Percentiles rank a stretch among this genome's conserved stretches.
Conservation (phyloP, 2,888 invertebrate genomes). For the Amphipyra tragopoginis region DNA sequence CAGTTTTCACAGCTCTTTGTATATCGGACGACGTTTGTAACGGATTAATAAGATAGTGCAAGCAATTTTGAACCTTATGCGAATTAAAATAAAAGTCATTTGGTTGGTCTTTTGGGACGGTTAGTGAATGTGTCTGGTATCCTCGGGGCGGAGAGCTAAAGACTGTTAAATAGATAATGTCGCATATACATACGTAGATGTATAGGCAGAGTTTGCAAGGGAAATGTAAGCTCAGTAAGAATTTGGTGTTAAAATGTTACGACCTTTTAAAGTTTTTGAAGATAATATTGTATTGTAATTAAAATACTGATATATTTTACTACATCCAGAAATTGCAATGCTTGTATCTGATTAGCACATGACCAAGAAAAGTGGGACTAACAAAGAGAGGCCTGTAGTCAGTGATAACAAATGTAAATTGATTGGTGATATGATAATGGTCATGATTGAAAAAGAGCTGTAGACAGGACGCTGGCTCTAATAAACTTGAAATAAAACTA, state of each 20-base stretch:
- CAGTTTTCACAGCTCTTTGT: slow-evolving; percentile 63
- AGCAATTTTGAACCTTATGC: slow-evolving; percentile 59
- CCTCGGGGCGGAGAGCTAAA: slow-evolving; percentile 83
- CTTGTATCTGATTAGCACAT: too few species aligned
- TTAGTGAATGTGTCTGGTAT: slow-evolving; percentile 70
- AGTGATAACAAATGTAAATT: too few species aligned
- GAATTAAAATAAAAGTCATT: slow-evolving; percentile 34
- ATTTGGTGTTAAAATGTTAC: slow-evolving; percentile 9
- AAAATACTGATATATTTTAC: too few species aligned
- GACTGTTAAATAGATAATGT: slow-evolving; percentile 80
- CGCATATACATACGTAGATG: slow-evolving; percentile 54
- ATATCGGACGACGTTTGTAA: slow-evolving; percentile 65
- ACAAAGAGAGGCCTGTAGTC: too few species aligned
- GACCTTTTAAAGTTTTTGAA: slow-evolving; percentile 12
- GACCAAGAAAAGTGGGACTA: too few species aligned
- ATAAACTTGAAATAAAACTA: too few species aligned
- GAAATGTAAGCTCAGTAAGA: slow-evolving; percentile 36
- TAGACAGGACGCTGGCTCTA: too few species aligned
- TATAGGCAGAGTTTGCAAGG: slow-evolving; percentile 28
- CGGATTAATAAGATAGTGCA: slow-evolving; percentile 56
- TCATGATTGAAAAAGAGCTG: too few species aligned
- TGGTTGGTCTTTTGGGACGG: slow-evolving; percentile 41
- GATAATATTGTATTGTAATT: too few species aligned
- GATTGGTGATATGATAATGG: too few species aligned
- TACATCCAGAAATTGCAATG: too few species aligned